Evolutionary conservation across 2,888 invertebrate species (phyloP).

Genomic region (Argyresthia goedartella): DNA sequence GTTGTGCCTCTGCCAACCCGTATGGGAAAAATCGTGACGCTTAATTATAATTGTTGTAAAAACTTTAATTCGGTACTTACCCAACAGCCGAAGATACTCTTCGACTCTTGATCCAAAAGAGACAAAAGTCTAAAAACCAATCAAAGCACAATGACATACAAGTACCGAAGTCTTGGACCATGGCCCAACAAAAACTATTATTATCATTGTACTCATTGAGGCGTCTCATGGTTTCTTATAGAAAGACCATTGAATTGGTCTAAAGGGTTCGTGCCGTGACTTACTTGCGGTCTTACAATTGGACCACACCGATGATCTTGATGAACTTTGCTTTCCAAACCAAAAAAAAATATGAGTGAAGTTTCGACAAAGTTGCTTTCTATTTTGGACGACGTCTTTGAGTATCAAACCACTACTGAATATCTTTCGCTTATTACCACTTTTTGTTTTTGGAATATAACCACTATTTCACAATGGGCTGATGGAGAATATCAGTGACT

Average conservation of each 20-base stretch:
- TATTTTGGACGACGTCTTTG: too few relatives aligned
- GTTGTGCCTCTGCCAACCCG: too few relatives aligned
- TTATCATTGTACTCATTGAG: conserved; percentile 31
- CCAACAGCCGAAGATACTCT: too few relatives aligned
- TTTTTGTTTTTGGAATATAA: too few relatives aligned
- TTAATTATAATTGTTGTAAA: not conserved
- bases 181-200: conserved; percentile 21
- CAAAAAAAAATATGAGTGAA: conserved; percentile 13
- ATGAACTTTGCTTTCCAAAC: conserved; percentile 17
- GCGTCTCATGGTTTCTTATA: conserved; percentile 27
- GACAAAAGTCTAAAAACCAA: too few relatives aligned
- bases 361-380: conserved; percentile 3
- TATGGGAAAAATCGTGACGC: too few relatives aligned
- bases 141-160: conserved; percentile 9
- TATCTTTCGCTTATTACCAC: too few relatives aligned
- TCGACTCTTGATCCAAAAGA: too few relatives aligned
- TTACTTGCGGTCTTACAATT: conserved; percentile 24
- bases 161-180: conserved; percentile 10
- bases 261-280: conserved; percentile 41
- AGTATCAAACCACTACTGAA: too few relatives aligned
- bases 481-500: too few relatives aligned
- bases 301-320: conserved; percentile 31
- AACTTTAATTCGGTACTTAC: too few relatives aligned
- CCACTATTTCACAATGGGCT: too few relatives aligned
- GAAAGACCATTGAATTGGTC: conserved; percentile 33